Evolutionary conservation across 1,140 invertebrate species (phyloP).

Genomic region (Formica selysi): DNA sequence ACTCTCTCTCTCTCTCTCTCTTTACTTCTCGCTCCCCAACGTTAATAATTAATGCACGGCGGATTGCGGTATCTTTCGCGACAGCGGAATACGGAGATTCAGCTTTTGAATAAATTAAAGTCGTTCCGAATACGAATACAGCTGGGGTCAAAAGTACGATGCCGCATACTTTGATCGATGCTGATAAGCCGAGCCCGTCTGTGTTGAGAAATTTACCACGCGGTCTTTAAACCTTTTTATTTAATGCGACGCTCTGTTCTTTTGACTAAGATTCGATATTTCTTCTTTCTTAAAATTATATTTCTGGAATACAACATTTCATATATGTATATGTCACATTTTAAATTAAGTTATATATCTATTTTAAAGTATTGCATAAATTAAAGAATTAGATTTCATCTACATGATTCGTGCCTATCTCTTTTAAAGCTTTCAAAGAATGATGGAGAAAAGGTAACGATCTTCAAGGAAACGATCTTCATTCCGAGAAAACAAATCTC

Average conservation of each 20-base stretch:
- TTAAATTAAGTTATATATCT: not conserved
- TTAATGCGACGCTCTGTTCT: not conserved
- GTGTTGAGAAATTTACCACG: not conserved
- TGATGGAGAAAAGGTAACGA: no score
- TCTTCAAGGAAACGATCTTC: not conserved
- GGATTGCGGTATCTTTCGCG: conserved; percentile 24
- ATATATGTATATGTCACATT: not conserved
- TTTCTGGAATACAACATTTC: not conserved
- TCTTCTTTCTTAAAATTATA: not conserved
- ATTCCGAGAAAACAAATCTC: conserved; percentile 1
- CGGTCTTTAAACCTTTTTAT: not conserved
- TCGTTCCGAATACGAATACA: conserved; percentile 9
- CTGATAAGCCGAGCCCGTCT: not conserved
- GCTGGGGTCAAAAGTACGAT: not conserved
- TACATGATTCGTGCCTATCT: not conserved
- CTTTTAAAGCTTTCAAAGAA: not conserved
- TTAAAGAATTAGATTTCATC: not conserved
- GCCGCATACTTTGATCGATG: not conserved
- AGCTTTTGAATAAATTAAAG: conserved; percentile 30
- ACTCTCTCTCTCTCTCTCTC: no score
- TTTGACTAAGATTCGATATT: not conserved
- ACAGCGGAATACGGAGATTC: not conserved
- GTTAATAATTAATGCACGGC: conserved; percentile 32
- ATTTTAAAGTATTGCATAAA: not conserved
- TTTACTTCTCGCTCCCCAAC: not conserved